These are phyloP conservation scores for Cydia pomonella DNA, from an alignment of 1,140 invertebrate species.

Conservation along the genomic window DNA sequence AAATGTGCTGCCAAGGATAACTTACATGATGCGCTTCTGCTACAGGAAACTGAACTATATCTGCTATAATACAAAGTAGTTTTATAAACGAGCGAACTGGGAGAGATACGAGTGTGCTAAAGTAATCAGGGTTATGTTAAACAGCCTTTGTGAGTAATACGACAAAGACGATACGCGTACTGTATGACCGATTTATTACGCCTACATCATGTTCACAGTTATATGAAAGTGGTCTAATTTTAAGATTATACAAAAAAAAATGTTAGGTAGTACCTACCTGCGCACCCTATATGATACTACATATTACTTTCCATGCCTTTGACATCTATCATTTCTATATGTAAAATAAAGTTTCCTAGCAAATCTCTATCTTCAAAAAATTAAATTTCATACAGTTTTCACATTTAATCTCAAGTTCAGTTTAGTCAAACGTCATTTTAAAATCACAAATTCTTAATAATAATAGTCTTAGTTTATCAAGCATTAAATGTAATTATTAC, in stretches of 20 bases:
- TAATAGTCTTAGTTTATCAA: no score
- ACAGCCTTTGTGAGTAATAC: constrained; percentile 17
- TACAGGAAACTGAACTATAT: not conserved
- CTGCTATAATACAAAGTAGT: not conserved
- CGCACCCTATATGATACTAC: not conserved
- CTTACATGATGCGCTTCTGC: not conserved
- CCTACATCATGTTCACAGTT: constrained; percentile 19
- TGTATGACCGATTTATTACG: constrained; percentile 13
- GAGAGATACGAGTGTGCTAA: not conserved
- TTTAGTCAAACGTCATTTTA: no score
- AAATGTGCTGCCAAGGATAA: not conserved
- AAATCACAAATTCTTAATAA: no score
- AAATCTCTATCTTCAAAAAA: no score
- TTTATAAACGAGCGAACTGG: not conserved
- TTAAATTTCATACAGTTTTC: no score
- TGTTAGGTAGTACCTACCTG: not conserved
- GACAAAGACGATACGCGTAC: constrained; percentile 25
- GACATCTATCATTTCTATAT: no score
- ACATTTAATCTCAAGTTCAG: no score
- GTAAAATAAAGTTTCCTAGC: no score
- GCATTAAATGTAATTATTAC: no score
- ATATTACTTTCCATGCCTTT: no score
- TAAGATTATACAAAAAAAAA: constrained; percentile 13
- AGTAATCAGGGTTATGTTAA: constrained; percentile 19
- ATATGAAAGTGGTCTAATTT: constrained; percentile 7